Evolutionary conservation across 2,888 invertebrate species (phyloP), one percentile per base, ranked within the genome.

Genomic region (Andrena minutula): DNA sequence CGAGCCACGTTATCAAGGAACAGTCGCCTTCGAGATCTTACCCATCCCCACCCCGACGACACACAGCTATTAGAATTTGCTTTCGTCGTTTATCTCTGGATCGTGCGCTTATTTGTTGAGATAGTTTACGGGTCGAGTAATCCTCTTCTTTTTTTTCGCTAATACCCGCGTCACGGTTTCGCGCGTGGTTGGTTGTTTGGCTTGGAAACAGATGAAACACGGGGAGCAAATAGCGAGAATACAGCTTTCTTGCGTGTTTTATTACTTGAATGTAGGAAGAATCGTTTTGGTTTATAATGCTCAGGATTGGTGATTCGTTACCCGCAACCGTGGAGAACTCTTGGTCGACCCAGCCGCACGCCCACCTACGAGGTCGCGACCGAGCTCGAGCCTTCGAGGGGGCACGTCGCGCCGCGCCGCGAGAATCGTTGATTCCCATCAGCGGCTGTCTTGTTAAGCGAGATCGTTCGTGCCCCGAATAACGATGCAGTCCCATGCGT

Each of bases 391-490:
- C 41, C 41, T 41, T 41, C 41, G 41, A 41, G 41, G 41, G 41
- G 41, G 65, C 56, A 23, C 26, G 53, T 23, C 53, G 47, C 30
- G 47, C 20, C 30, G 56, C 63, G 53, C n/a, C 26, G 30, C 47
- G 32, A 8, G 69, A 79, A 79, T 79, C 47, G 61, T 63, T 75
- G 63, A 79, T 79, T 75, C 20, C 76, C 32, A 69, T 69, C 23
- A 75, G 26, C 77, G 66, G 64, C 60, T 66, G 41, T 75, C 66
- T 75, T 63, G 78, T 78, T 78, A 75, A 79, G 49, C 56, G 69
- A 51, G 68, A 64, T 3, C 47, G 65, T 51, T 47, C 78, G 70
- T 70, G 78, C 47, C 64, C 49, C 68, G 79, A 79, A 76, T 76
- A 71, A 26, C 23, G 3, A 26, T 1, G 23, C 8, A 4, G 10